Conservation (phyloP, 92 coral and sea anemone genomes). For the Palythoa grandiflora region DNA sequence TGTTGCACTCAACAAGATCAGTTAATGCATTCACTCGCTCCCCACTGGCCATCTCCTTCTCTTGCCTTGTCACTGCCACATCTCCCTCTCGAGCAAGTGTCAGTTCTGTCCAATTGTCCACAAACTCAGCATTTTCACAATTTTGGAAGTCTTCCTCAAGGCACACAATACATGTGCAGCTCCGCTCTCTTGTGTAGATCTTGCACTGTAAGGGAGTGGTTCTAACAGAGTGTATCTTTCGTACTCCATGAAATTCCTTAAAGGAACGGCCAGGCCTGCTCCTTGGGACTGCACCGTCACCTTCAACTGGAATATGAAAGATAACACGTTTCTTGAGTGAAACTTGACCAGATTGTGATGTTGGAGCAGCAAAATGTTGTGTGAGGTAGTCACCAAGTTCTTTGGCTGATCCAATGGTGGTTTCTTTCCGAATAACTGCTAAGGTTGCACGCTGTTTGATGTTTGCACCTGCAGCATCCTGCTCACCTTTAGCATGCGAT, state of each 20-base stretch:
- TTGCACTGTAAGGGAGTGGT: background rate
- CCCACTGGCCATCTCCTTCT: background rate
- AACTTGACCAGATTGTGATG: background rate
- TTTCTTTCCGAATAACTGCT: background rate
- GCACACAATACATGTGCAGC: background rate
- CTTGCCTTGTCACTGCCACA: conserved; percentile 28
- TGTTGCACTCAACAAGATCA: conserved; percentile 3
- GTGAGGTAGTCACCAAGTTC: background rate
- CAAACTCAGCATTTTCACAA: conserved; percentile 16
- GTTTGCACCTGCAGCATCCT: conserved; percentile 12
- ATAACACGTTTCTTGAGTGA: background rate
- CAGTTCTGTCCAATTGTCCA: conserved; percentile 31
- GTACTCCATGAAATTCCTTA: background rate
- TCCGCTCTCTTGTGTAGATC: background rate
- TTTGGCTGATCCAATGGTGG: background rate
- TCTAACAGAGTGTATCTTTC: background rate
- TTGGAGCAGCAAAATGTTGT: background rate
- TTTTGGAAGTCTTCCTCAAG: background rate
- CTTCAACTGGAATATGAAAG: background rate
- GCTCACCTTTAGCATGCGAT: background rate
- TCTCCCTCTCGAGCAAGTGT: background rate
- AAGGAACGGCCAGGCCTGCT: background rate
- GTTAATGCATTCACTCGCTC: background rate
- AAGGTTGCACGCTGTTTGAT: conserved; percentile 1
- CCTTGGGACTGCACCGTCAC: conserved; percentile 1